Evolutionary conservation across 2,797 vertebrate species (phyloP), one percentile per base, ranked within the genome.

Genomic region (Cephalopachus bancanus): DNA sequence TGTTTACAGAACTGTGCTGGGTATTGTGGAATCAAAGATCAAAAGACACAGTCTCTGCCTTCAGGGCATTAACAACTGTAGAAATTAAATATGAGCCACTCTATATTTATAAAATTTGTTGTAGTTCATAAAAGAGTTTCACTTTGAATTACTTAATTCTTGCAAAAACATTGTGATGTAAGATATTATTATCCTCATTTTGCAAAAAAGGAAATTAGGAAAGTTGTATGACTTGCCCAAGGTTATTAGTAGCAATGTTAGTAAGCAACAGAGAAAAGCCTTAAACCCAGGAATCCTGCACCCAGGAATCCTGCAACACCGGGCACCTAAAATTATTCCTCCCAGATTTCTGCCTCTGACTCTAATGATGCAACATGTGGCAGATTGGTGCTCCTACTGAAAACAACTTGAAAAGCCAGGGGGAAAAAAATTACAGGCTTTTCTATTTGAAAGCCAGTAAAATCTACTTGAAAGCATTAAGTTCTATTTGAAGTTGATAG

Each of bases 341-440:
- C 44, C 88, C 4, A 15, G 22, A 55, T 59, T 93, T 93, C 64
- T 75, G 37, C 44, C 76, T 89, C 89, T 81, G 20, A 51, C 10
- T 88, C n/a, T 89, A 91, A 96, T 72, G 17, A 89, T 87, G n/a
- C 85, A 93, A 65, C 49, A 60, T n/a, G 28, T 57, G 37, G n/a
- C 53, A 28, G 7, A 33, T 30, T 44, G 67, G 8, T 65, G 17
- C n/a, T 78, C 37, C 60, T 91, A 44, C 4, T 65, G 37, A 94
- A 55, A 91, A 90, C 55, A 81, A 62, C 33, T 83, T 60, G 57
- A 88, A 87, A 64, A 84, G 28, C 44, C 84, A 57, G n/a, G 26
- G 33, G 83, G 74, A 84, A 44, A 44, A 44, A 44, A 44, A 44
- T 44, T 44, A 44, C 44, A 44, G 4, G 44, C 44, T 7, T 44